These are phyloP conservation scores for Epinotia bilunana DNA, from an alignment of 2,888 invertebrate genomes.

Conservation along the genomic window DNA sequence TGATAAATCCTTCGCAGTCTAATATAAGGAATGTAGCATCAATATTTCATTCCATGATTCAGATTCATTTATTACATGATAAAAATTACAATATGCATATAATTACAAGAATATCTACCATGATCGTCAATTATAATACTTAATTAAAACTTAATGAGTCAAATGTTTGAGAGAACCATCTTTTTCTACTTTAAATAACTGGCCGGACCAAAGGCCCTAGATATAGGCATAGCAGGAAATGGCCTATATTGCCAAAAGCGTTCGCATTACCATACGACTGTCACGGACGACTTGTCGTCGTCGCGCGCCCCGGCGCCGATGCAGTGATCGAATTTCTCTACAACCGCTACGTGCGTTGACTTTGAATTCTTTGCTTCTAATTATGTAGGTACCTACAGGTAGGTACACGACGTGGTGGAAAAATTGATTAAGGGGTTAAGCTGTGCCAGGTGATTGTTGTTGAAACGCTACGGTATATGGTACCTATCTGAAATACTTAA, in stretches of 20 bases:
- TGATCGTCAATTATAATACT: too few relatives aligned
- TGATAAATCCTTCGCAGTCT: too few relatives aligned
- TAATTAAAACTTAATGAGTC: too few relatives aligned
- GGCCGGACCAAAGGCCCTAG: conserved; percentile 47
- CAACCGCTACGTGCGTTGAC: conserved; percentile 62
- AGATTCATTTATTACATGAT: too few relatives aligned
- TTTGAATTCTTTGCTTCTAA: conserved; percentile 44
- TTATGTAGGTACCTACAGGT: background rate
- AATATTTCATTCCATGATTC: too few relatives aligned
- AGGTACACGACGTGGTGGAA: background rate
- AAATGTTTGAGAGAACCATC: too few relatives aligned
- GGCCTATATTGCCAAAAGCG: conserved; percentile 69
- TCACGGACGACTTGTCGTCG: conserved; percentile 60
- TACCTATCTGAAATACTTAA: too few relatives aligned
- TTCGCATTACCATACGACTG: conserved; percentile 67
- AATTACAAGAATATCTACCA: too few relatives aligned
- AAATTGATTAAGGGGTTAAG: background rate
- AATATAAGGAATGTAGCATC: too few relatives aligned
- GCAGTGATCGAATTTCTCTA: conserved; percentile 62
- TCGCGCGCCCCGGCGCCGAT: conserved; percentile 46
- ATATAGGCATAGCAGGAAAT: conserved; percentile 68
- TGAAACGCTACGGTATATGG: too few relatives aligned
- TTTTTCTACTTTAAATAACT: background rate
- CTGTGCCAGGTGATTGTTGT: too few relatives aligned
- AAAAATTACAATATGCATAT: too few relatives aligned